These are phyloP conservation scores for Alethe castanea DNA, from an alignment of 2,113 vertebrate species.

Conservation along the genomic window DNA sequence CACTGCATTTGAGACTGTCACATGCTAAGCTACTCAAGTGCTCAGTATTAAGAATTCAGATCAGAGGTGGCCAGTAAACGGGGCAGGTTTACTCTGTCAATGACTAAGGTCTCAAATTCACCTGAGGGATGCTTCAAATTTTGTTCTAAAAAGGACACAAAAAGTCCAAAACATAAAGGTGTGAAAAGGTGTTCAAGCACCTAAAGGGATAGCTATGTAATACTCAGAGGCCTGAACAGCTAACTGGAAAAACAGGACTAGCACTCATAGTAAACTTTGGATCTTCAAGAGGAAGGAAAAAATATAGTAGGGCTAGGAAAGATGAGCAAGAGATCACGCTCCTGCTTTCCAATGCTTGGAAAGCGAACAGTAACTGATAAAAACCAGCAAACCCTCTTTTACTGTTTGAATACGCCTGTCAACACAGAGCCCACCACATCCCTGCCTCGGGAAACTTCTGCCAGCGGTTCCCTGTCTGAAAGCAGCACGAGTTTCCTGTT, in stretches of 20 bases:
- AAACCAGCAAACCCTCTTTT: neutral
- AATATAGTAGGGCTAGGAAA: neutral
- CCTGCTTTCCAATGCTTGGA: neutral
- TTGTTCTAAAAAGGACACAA: rapidly evolving
- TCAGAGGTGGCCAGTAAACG: rapidly evolving
- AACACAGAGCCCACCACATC: rapidly evolving
- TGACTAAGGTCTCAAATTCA: neutral
- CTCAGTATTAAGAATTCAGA: neutral
- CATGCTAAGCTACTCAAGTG: neutral
- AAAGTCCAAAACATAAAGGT: neutral
- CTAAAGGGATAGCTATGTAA: neutral
- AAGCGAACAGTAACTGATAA: rapidly evolving
- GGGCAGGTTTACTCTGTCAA: neutral
- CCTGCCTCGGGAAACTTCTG: neutral
- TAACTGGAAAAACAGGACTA: neutral
- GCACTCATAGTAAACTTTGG: neutral
- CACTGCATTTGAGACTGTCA: neutral
- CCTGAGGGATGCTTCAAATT: neutral
- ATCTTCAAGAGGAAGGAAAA: neutral
- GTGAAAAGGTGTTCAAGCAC: neutral
- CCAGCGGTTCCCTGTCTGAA: rapidly evolving
- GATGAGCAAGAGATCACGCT: neutral
- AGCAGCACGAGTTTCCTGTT: rapidly evolving
- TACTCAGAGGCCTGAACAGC: neutral
- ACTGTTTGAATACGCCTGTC: no score